Base-by-base conservation (phyloP, 2,113 vertebrate genomes). In the Diadophis punctatus region DNA sequence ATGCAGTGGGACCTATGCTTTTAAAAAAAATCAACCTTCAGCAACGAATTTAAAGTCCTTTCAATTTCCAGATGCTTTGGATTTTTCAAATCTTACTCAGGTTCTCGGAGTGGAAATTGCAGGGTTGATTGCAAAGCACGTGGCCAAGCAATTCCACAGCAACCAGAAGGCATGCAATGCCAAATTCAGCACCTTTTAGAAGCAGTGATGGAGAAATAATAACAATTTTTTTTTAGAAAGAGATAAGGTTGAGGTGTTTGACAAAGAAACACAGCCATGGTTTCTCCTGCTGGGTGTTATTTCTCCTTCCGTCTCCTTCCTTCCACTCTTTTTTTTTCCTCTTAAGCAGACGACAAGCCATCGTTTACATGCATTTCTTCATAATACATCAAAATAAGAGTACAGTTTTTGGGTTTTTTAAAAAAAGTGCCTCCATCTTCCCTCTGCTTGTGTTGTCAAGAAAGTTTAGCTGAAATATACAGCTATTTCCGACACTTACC, bases 391-490 rank as follows among this genome's bases (percentile, higher is more conserved):
- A 95, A 97, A 97, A 97, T 97, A 96, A 96, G 95, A 96, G 95
- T 95, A 96, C 95, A 95, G 95, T 96, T 43, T n/a, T n/a, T n/a
- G n/a, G n/a, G n/a, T n/a, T n/a, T n/a, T n/a, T n/a, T n/a, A n/a
- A 96, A 96, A 96, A 97, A 91, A 96, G 96, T 95, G 95, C 95
- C 95, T 96, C 96, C 93, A 93, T 97, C 96, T 96, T 95, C 95
- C 96, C 94, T 96, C 91, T 96, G 93, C 96, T 96, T 97, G 96
- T 97, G 95, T 97, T 97, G 96, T 97, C 97, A 97, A 96, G 96
- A 97, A 96, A 96, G 95, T 96, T 96, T 96, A 95, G 92, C 93
- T 96, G 96, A 97, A 97, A 97, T 94, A 96, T 94, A 94, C 94
- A 96, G 95, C 93, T 95, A 97, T 97, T 97, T 97, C 95, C 96